phyloP scores from a whole-genome alignment of 1,140 invertebrate species.

The Trichonephila clavata region DNA sequence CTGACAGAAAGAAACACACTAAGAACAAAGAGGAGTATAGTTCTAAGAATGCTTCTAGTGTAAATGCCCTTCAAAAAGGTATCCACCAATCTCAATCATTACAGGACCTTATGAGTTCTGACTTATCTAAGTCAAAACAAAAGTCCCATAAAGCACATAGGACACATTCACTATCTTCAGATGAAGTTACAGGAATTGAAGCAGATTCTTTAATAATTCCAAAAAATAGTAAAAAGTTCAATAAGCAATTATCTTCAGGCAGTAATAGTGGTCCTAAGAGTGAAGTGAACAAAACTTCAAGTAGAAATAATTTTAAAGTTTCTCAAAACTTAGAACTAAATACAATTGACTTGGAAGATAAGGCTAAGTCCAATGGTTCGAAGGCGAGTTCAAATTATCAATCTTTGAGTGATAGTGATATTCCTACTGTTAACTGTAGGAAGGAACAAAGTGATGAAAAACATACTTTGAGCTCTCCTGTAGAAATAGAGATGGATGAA shows the following conservation, averaged over 20 bases:
- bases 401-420: constrained; percentile 35
- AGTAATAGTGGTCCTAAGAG: neutral
- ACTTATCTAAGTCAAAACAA: constrained; percentile 60
- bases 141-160: constrained; percentile 54
- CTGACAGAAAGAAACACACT: constrained; percentile 40
- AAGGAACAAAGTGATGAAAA: neutral
- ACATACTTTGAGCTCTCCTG: neutral
- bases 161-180: constrained; percentile 62
- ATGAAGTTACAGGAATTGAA: constrained; percentile 43
- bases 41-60: constrained; percentile 83
- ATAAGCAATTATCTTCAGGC: constrained; percentile 9
- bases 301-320: neutral
- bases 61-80: constrained; percentile 79
- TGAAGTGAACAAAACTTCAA: neutral
- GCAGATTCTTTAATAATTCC: constrained; percentile 45
- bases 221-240: constrained; percentile 48
- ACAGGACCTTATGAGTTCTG: constrained; percentile 83
- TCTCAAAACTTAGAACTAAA: neutral
- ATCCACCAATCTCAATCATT: constrained; percentile 80
- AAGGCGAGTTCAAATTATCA: constrained; percentile 4
- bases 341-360: neutral
- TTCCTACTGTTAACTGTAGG: neutral
- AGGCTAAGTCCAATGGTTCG: neutral
- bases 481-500: constrained; percentile 68
- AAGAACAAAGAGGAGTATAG: constrained; percentile 82